Conservation (phyloP, 2,113 vertebrate species). For the Sinosuthora webbiana region DNA sequence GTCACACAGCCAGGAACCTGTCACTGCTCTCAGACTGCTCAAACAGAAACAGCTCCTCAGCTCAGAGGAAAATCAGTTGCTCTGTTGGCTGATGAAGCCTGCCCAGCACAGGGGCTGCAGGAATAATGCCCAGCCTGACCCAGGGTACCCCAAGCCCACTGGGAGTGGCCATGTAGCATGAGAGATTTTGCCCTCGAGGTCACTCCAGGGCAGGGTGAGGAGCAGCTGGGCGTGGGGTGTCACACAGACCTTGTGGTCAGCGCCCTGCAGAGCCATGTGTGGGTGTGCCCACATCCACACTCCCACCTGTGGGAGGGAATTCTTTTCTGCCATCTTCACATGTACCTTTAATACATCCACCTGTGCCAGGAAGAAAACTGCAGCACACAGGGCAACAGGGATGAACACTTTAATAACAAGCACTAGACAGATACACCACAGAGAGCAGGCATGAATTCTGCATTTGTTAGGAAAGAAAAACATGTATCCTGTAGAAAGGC, state of each 20-base stretch:
- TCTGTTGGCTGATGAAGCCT: neutral
- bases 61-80: neutral
- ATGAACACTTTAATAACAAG: neutral
- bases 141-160: neutral
- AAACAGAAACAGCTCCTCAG: neutral
- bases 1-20: fast-evolving
- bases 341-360: fast-evolving
- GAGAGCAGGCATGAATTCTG: neutral
- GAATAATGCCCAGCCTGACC: neutral
- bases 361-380: neutral
- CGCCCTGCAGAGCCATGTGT: fast-evolving
- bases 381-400: neutral
- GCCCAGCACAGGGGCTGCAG: neutral
- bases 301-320: fast-evolving
- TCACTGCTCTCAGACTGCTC: neutral
- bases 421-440: neutral
- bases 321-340: fast-evolving
- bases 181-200: neutral
- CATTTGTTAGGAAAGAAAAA: neutral
- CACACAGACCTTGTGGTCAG: neutral
- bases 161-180: fast-evolving
- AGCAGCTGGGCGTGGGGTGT: neutral
- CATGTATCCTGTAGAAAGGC: neutral
- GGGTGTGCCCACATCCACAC: fast-evolving
- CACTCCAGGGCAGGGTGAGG: neutral